These are phyloP conservation scores for Alcedo quadribrachys DNA, from an alignment of 2,797 vertebrate genomes.

Conservation along the genomic window DNA sequence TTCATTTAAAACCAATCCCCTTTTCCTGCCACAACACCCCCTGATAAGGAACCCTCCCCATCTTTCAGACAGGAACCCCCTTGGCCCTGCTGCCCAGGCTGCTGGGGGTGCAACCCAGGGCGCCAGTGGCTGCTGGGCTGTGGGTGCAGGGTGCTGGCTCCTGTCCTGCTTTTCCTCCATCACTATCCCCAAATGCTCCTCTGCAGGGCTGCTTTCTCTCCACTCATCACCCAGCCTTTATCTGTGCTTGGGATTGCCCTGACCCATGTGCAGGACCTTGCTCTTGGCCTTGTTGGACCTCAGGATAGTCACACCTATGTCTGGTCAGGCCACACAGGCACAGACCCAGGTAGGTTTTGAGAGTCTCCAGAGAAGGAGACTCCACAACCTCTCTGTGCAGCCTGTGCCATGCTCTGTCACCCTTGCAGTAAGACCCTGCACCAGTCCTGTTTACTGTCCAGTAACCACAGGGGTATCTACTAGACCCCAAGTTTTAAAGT, in stretches of 20 bases:
- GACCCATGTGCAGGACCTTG: not conserved
- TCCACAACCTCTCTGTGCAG: too few relatives aligned
- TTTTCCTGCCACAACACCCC: too few relatives aligned
- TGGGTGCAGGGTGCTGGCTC: too few relatives aligned
- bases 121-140: too few relatives aligned
- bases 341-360: too few relatives aligned
- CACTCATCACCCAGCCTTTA: not conserved
- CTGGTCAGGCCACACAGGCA: too few relatives aligned
- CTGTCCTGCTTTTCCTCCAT: not conserved
- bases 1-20: too few relatives aligned
- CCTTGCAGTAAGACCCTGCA: not conserved
- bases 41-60: too few relatives aligned
- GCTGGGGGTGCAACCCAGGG: not conserved
- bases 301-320: not conserved
- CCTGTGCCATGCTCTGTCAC: too few relatives aligned
- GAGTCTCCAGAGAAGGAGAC: too few relatives aligned
- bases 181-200: not conserved
- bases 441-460: not conserved
- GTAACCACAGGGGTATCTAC: not conserved
- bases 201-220: not conserved
- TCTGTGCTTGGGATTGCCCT: not conserved
- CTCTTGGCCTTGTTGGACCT: not conserved
- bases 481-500: not conserved
- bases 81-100: not conserved
- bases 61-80: too few relatives aligned